Percentiles rank a stretch among this genome's conserved stretches.
These are phyloP conservation scores for Musca domestica DNA, from an alignment of 1,140 invertebrate species.

Conservation along the genomic window DNA sequence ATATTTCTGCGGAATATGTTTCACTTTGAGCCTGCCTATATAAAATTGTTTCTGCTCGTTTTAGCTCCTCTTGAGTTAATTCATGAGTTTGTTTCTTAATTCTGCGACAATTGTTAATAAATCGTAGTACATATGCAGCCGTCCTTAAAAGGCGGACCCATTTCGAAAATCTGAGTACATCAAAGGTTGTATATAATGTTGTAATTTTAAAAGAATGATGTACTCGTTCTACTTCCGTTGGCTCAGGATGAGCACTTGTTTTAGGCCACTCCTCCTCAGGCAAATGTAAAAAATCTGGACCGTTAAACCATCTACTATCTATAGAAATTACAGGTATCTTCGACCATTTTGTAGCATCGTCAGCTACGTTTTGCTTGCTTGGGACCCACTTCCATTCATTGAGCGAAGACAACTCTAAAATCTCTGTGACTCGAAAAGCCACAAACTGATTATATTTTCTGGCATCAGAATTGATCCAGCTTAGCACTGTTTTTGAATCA, in stretches of 20 bases:
- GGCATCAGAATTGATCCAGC: background rate
- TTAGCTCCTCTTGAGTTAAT: background rate
- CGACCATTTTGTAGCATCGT: conserved; percentile 32
- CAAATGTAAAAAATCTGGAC: background rate
- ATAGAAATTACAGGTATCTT: background rate
- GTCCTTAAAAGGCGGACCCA: background rate
- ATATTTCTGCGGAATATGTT: background rate
- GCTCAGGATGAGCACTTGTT: too few species aligned
- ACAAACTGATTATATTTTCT: conserved; percentile 24
- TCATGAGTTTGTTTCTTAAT: background rate
- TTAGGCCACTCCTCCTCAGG: background rate
- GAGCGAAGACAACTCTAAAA: background rate
- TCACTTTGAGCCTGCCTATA: background rate
- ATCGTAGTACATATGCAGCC: background rate
- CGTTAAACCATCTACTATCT: background rate
- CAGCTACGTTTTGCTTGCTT: conserved; percentile 37
- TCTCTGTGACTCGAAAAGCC: too few species aligned
- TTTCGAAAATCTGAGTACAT: background rate
- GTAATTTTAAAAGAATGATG: too few species aligned
- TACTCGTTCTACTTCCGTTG: too few species aligned
- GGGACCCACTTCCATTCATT: conserved; percentile 31
- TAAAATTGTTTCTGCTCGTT: background rate
- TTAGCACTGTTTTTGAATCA: too few species aligned
- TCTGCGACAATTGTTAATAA: background rate
- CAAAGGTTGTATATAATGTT: too few species aligned